phyloP scores from a whole-genome alignment of 92 coral and sea anemone species.

The Desmophyllum pertusum region DNA sequence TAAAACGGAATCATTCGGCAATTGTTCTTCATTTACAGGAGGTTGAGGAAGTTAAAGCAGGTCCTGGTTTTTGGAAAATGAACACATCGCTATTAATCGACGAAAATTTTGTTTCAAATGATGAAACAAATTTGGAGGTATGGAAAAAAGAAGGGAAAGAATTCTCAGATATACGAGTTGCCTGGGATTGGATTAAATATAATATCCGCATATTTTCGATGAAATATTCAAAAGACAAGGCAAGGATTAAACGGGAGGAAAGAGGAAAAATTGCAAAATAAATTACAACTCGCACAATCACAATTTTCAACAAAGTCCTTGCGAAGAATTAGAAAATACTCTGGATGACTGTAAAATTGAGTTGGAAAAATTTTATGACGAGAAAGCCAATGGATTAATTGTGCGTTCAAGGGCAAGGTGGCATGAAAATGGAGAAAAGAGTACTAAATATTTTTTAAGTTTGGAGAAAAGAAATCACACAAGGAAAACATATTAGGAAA shows the following conservation, averaged over 20 bases:
- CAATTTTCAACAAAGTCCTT: slow-evolving; percentile 18
- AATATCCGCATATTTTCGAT: slow-evolving; percentile 23
- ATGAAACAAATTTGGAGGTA: neutral
- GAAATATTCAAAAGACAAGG: slow-evolving; percentile 10
- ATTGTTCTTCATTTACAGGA: neutral
- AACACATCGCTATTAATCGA: slow-evolving; percentile 1
- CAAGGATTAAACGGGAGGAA: slow-evolving; percentile 10
- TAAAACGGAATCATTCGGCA: neutral
- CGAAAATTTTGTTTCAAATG: slow-evolving; percentile 6
- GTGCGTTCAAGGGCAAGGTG: slow-evolving; percentile 45
- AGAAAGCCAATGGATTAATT: slow-evolving; percentile 32
- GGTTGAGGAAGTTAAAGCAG: neutral
- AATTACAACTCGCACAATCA: neutral
- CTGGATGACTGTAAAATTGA: slow-evolving; percentile 13
- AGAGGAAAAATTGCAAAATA: slow-evolving; percentile 2
- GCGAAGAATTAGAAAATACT: slow-evolving; percentile 20
- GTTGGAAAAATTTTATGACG: too few relatives aligned
- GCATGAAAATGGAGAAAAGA: slow-evolving; percentile 38
- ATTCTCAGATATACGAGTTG: slow-evolving; percentile 24
- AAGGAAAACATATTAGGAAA: too few relatives aligned
- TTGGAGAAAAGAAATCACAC: slow-evolving; percentile 42
- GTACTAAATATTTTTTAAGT: slow-evolving; percentile 39
- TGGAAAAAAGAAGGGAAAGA: slow-evolving; percentile 12
- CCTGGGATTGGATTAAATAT: slow-evolving; percentile 35
- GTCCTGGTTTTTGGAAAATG: slow-evolving; percentile 24